These are phyloP conservation scores for Hippocampus zosterae DNA, from an alignment of 2,113 vertebrate species.

Conservation along the genomic window DNA sequence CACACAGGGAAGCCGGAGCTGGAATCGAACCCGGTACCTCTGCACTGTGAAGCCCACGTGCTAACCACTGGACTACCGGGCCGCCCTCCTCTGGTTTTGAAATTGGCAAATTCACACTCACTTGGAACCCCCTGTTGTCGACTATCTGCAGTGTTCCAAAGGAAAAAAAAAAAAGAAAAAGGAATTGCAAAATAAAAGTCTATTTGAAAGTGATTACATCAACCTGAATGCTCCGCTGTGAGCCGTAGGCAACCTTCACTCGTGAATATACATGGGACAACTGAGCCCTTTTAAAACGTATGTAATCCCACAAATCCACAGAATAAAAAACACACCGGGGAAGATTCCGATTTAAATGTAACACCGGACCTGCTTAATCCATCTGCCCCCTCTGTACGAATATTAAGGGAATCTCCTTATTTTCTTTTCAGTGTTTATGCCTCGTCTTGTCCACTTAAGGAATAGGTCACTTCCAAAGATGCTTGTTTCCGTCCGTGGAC, in stretches of 20 bases:
- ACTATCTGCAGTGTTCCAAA: neutral
- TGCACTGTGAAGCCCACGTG: too few relatives aligned
- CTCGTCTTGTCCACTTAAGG: slow-evolving; percentile 12
- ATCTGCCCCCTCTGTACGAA: slow-evolving; percentile 22
- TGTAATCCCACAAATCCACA: neutral
- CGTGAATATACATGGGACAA: neutral
- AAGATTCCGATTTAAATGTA: slow-evolving; percentile 36
- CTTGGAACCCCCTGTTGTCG: neutral
- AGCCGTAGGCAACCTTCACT: slow-evolving; percentile 25
- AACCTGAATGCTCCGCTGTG: slow-evolving; percentile 15
- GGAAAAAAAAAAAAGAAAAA: too few relatives aligned
- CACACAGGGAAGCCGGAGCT: too few relatives aligned
- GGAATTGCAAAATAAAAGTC: neutral
- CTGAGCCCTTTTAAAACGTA: neutral
- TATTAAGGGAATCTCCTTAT: slow-evolving; percentile 30
- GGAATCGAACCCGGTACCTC: too few relatives aligned
- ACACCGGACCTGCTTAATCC: slow-evolving; percentile 38
- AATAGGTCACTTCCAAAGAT: neutral
- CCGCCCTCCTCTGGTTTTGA: neutral
- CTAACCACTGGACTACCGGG: too few relatives aligned
- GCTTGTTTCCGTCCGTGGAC: neutral
- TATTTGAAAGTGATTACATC: slow-evolving; percentile 17
- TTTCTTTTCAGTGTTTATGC: slow-evolving; percentile 20
- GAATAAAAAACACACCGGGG: slow-evolving; percentile 22
- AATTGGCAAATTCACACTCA: neutral